Evolutionary conservation across 2,888 invertebrate genomes (phyloP).

Genomic region (Apodemia mormo): DNA sequence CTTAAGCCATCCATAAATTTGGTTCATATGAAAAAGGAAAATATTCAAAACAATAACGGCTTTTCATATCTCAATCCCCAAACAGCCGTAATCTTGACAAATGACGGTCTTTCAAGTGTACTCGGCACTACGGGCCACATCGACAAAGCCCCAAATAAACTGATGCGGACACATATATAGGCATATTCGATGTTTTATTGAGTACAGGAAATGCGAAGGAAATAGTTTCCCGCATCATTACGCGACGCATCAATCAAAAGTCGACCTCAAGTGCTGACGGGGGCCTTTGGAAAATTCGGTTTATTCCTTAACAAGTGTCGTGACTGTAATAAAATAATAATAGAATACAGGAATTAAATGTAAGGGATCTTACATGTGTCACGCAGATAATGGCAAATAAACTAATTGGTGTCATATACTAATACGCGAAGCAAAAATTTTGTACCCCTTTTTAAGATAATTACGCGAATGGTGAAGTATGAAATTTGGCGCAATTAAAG

Average conservation of each 20-base stretch:
- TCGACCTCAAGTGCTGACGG: conserved; percentile 37
- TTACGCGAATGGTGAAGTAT: too few relatives aligned
- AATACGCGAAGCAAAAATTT: too few relatives aligned
- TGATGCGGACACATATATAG: conserved; percentile 75
- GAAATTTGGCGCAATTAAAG: too few relatives aligned
- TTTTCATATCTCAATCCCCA: conserved; percentile 75
- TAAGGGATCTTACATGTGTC: not conserved
- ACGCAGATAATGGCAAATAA: too few relatives aligned
- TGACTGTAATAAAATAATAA: conserved; percentile 8
- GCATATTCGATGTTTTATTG: conserved; percentile 80
- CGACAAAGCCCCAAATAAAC: conserved; percentile 77
- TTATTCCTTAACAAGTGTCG: conserved; percentile 23
- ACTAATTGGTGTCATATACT: too few relatives aligned
- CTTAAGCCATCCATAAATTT: conserved; percentile 40
- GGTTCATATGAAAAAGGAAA: conserved; percentile 55
- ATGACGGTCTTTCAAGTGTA: conserved; percentile 75
- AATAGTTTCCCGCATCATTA: conserved; percentile 79
- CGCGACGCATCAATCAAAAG: conserved; percentile 75
- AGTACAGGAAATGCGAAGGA: conserved; percentile 79
- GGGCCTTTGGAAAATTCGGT: conserved; percentile 23
- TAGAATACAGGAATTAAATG: not conserved
- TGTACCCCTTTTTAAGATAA: too few relatives aligned
- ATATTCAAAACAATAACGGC: conserved; percentile 78
- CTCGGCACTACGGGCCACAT: conserved; percentile 68
- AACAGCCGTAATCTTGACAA: conserved; percentile 78